phyloP scores from a whole-genome alignment of 2,888 invertebrate genomes.

The Zele albiditarsus region DNA sequence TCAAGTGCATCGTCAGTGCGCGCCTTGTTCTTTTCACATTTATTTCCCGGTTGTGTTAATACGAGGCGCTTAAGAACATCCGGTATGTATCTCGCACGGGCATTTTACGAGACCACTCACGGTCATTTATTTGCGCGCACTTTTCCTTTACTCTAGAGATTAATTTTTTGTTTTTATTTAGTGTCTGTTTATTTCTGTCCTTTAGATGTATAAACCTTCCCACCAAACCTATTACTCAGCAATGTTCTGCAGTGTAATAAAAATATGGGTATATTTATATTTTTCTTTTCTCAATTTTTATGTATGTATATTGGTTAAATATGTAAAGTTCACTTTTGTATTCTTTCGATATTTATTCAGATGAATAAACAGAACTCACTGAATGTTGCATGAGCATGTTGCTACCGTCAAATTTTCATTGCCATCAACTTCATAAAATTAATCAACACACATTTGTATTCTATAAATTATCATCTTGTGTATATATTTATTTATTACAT shows the following conservation, averaged over 20 bases:
- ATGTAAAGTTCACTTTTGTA: neutral
- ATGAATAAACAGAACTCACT: neutral
- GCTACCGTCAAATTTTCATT: slow-evolving; percentile 2
- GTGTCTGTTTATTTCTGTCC: neutral
- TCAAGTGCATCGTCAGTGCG: slow-evolving; percentile 1
- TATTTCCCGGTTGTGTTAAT: slow-evolving; percentile 21
- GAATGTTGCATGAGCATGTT: neutral
- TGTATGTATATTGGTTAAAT: neutral
- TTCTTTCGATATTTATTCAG: neutral
- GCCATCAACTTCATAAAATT: slow-evolving; percentile 20
- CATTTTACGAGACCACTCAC: slow-evolving; percentile 36
- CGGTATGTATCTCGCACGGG: slow-evolving; percentile 15
- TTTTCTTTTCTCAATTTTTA: slow-evolving; percentile 12
- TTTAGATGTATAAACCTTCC: neutral
- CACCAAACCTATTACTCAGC: neutral
- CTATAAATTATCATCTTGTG: neutral
- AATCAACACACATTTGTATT: neutral
- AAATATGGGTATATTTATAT: slow-evolving; percentile 2
- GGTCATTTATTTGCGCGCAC: slow-evolving; percentile 55
- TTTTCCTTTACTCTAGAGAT: slow-evolving; percentile 44
- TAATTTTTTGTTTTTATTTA: neutral
- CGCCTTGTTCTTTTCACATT: slow-evolving; percentile 29
- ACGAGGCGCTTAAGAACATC: slow-evolving; percentile 21
- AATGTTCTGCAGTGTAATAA: neutral
- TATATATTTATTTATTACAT: neutral